Conservation (phyloP, 37 sponge, comb jelly and placozoan genomes). For the Mnemiopsis leidyi region DNA sequence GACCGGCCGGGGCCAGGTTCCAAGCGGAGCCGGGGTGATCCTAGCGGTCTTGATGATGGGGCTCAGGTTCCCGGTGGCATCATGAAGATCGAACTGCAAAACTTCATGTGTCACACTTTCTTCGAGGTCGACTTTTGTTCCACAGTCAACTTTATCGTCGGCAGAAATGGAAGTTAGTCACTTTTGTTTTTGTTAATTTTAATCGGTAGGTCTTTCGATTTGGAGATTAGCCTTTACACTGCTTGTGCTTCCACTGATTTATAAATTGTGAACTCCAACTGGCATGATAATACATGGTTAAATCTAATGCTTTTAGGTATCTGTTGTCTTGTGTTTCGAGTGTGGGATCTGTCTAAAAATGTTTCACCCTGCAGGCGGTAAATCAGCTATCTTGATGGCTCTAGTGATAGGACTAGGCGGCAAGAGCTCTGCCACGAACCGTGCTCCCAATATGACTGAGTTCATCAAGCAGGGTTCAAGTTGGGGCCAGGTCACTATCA, state of each 20-base stretch:
- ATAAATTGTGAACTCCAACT: no score
- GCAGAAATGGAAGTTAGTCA: conserved; percentile 96
- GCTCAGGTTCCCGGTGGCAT: conserved; percentile 72
- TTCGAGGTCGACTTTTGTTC: conserved; percentile 76
- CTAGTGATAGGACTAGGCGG: conserved; percentile 92
- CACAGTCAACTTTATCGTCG: conserved; percentile 91
- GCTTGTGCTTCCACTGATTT: no score
- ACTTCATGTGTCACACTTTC: conserved; percentile 97
- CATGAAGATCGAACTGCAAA: conserved; percentile 74
- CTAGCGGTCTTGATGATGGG: background rate
- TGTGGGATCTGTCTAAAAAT: no score
- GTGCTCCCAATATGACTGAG: conserved; percentile 81
- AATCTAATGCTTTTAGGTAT: no score
- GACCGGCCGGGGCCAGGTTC: background rate
- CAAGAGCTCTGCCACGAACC: conserved; percentile 78
- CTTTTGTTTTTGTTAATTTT: no score
- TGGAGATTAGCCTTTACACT: no score
- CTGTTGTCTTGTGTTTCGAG: no score
- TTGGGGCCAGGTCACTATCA: conserved; percentile 63
- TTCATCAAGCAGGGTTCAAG: conserved; percentile 79
- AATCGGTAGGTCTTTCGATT: no score
- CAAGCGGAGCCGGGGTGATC: conserved; percentile 1
- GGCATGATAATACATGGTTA: no score
- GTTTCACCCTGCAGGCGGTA: conserved; percentile 91
- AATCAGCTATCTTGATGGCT: conserved; percentile 97